phyloP scores from a whole-genome alignment of 2,797 vertebrate genomes.

The Leptodactylus fallax region DNA sequence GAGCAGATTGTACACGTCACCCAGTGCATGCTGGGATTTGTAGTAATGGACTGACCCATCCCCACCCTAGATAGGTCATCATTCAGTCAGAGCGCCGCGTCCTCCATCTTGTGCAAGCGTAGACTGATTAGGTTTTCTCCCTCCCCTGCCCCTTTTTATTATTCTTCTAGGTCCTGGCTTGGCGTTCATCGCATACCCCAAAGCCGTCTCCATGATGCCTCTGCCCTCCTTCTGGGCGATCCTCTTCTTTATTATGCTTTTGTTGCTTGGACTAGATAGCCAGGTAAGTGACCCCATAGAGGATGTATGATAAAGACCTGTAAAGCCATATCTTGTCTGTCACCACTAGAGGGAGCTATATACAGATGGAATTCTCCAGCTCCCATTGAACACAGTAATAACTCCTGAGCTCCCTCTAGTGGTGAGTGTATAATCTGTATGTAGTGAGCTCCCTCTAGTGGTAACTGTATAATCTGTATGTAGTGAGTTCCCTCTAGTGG shows the following conservation, averaged over 20 bases:
- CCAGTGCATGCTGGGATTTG: background rate
- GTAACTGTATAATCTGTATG: no score
- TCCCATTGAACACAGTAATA: background rate
- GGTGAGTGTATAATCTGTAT: no score
- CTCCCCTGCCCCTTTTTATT: conserved; percentile 73
- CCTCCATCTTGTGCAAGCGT: conserved; percentile 43
- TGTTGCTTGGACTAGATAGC: conserved; percentile 98
- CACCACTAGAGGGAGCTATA: background rate
- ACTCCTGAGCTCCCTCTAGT: no score
- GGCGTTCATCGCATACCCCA: conserved; percentile 98
- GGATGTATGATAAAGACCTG: no score
- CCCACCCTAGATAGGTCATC: background rate
- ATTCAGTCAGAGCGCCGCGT: conserved; percentile 68
- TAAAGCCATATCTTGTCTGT: no score
- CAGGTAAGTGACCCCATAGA: conserved; percentile 82
- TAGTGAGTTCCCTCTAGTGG: no score
- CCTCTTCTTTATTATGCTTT: conserved; percentile 99
- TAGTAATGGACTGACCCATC: background rate
- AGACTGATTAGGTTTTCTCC: conserved; percentile 69
- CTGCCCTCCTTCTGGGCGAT: conserved; percentile 97
- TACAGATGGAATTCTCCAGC: background rate
- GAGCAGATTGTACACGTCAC: background rate
- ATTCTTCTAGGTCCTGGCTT: conserved; percentile 90
- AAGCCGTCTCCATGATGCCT: conserved; percentile 99
- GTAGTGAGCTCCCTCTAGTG: no score